Conservation (phyloP, 2,113 vertebrate species). For the Bungarus multicinctus region DNA sequence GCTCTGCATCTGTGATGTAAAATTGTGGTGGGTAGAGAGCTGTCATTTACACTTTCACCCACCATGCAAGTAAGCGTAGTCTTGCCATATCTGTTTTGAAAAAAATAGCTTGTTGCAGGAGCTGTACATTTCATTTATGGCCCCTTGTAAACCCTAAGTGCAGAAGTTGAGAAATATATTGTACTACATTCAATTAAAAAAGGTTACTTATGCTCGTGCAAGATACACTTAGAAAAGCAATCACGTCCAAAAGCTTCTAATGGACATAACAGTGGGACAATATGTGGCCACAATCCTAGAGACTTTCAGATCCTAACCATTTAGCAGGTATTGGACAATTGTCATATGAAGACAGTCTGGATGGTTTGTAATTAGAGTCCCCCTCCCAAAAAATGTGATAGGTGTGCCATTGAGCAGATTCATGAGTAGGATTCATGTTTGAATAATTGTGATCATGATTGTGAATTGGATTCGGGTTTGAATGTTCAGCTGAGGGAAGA, state of each 20-base stretch:
- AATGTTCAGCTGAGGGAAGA: not conserved
- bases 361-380: not conserved
- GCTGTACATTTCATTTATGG: not conserved
- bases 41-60: conserved; percentile 60
- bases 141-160: fast-evolving
- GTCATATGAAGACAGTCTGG: not conserved
- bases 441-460: not conserved
- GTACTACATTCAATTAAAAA: not conserved
- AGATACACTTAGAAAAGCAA: not conserved
- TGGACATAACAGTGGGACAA: not conserved
- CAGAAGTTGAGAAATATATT: not conserved
- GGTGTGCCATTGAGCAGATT: not conserved
- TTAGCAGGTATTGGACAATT: not conserved
- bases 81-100: not conserved
- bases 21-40: conserved; percentile 59
- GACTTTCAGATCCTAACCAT: not conserved
- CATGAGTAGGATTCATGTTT: not conserved
- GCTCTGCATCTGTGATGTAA: conserved; percentile 79
- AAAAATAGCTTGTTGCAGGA: not conserved
- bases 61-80: conserved; percentile 19
- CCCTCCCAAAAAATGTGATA: not conserved
- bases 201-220: not conserved
- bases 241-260: not conserved
- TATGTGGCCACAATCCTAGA: not conserved
- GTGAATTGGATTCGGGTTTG: not conserved